Percentiles rank a stretch among this genome's conserved stretches.
Conservation (phyloP, 2,888 invertebrate species). For the Eretmocerus hayati region DNA sequence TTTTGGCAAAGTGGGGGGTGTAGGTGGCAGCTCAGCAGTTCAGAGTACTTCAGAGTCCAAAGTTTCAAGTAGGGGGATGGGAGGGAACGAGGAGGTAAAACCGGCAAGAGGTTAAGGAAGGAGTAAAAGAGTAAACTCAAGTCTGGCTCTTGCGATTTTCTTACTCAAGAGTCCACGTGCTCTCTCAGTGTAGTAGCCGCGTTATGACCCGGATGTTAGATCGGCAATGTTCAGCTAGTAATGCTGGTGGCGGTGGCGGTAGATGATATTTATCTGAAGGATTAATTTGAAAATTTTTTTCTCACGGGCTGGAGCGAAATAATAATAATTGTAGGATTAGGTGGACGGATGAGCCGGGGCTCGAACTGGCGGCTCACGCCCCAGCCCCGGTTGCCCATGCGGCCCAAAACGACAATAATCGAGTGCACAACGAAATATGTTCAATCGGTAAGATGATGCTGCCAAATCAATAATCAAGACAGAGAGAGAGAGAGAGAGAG, state of each 20-base stretch:
- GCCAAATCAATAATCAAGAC: no score
- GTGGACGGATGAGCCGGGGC: no score
- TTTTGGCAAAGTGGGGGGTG: no score
- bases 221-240: conserved; percentile 19
- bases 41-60: no score
- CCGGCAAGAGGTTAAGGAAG: neutral
- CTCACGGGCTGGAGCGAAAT: no score
- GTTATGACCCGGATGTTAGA: conserved; percentile 49
- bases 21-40: no score
- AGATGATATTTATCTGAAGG: no score
- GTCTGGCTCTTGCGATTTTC: conserved; percentile 3
- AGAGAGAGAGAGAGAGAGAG: no score
- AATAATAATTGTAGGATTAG: no score
- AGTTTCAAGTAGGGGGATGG: no score
- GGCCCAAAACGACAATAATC: neutral
- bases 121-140: neutral
- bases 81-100: neutral
- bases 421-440: conserved; percentile 44
- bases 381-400: conserved; percentile 23
- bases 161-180: conserved; percentile 43
- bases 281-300: no score
- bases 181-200: conserved; percentile 47
- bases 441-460: conserved; percentile 49
- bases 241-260: neutral
- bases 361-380: conserved; percentile 27